Evolutionary conservation across 2,888 invertebrate genomes (phyloP), one percentile per base, ranked within the genome.

Genomic region (Sycophila texana): DNA sequence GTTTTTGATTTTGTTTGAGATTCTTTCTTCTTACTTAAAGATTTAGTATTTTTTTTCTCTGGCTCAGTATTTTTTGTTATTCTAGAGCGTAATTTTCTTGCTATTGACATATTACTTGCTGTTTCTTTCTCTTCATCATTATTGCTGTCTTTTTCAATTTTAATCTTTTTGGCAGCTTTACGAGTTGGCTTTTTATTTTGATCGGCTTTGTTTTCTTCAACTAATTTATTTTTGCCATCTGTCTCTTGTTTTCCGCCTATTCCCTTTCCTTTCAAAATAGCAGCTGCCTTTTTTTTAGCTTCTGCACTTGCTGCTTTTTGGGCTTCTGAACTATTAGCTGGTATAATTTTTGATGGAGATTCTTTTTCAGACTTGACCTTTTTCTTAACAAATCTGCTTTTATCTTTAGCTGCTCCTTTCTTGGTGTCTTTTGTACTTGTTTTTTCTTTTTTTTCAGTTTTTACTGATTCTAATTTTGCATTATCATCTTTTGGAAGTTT

Each of bases 91-190:
- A 86, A 75, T 75, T 81, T 80, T 53, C 74, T 78, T 92, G 85
- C 92, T 92, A 83, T 92, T 92, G 57, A 91, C 89, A 79, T 91
- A 87, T 90, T 91, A 4, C 87, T 91, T 91, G 85, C 77, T 89
- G 13, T 18, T 26, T 55, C 51, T 5, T 67, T 26, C 74, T 81
- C 74, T 66, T 71, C 71, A 78, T 79, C 80, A n/a, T 76, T 26
- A 51, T 30, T 90, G 91, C 92, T 89, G 57, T 74, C 39, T 39
- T 16, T 55, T 26, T 57, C 67, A 13, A 13, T 61, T 66, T 63
- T 4, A 39, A 5, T 7, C 39, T 39, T 39, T 39, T 2, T 39
- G 4, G 39, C 39, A 39, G 39, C 39, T 39, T 4, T 39, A 39
- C 39, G 39, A 39, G 39, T 39, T 7, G 26, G 30, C 1, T 58